Base-by-base conservation (phyloP, 1,140 invertebrate species). In the Zophobas morio region DNA sequence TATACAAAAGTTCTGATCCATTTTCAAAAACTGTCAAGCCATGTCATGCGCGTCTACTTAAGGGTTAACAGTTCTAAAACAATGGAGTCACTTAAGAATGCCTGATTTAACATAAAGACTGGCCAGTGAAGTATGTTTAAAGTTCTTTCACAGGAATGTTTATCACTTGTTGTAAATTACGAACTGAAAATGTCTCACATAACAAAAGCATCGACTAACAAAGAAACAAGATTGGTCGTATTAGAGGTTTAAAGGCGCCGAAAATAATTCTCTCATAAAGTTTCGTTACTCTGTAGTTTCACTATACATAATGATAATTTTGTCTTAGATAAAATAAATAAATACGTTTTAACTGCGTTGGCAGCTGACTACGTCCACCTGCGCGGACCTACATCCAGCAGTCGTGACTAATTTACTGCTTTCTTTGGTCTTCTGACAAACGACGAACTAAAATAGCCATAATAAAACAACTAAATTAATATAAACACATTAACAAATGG, bases 321-420 rank as follows among this genome's bases (percentile, higher is more conserved):
- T 46, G 49, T 51, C 20, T 63, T 53, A 42, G 36, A 53, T 75
- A 53, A 60, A 79, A 81, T 79, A 81, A 78, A 79, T 75, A 81
- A 79, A 81, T 79, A 78, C 57, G 78, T 77, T 79, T 79, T 77
- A 79, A 79, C 78, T 79, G 78, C 74, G 4, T 51, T 36, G 57
- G 63, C 74, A 74, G 71, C 73, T 79, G 78, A 79, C 78, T 79
- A 79, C 72, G 34, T 57, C 60, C 71, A 78, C 71, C 46, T 70
- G 6, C 33, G 37, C 35, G 60, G 42, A 66, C 8, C 60, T 66
- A 63, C 57, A 53, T 73, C 39, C 71, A 73, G 76, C 75, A 79
- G 75, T 74, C 56, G 46, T 79, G 78, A 79, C 78, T 79, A 79
- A 79, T 79, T 79, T 77, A 76, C 54, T 70, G 74, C 57, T 76